Conservation (phyloP, 2,113 vertebrate genomes). For the Spea bombifrons region DNA sequence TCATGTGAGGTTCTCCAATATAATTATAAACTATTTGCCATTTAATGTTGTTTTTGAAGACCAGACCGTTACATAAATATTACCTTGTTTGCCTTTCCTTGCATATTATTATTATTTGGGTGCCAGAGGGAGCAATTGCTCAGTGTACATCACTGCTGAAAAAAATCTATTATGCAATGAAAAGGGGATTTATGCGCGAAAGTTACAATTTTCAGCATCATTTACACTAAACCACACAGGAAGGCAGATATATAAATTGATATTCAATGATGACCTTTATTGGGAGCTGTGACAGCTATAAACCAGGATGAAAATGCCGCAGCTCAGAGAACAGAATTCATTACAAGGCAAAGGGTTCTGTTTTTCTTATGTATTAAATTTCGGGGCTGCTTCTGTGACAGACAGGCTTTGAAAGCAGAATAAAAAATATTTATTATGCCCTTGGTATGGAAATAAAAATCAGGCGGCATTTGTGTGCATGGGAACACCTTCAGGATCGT, state of each 20-base stretch:
- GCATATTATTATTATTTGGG: constrained; percentile 36
- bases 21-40: constrained; percentile 9
- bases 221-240: constrained; percentile 48
- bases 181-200: constrained; percentile 48
- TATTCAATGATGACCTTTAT: constrained; percentile 64
- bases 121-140: constrained; percentile 17
- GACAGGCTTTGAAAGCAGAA: constrained; percentile 51
- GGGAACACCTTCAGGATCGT: too few species aligned
- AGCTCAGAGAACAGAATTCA: constrained; percentile 59
- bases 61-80: not conserved
- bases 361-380: constrained; percentile 54
- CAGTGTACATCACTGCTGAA: constrained; percentile 47
- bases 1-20: not conserved
- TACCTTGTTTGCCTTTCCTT: not conserved
- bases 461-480: too few species aligned
- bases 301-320: constrained; percentile 63
- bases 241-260: constrained; percentile 58
- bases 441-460: too few species aligned
- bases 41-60: not conserved
- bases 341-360: constrained; percentile 52
- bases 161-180: constrained; percentile 44
- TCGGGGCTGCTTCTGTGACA: constrained; percentile 44
- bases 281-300: constrained; percentile 61
- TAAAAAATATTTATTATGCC: constrained; percentile 11
- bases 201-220: constrained; percentile 49